Evolutionary conservation across 1,140 invertebrate genomes (phyloP).

Genomic region (Dendrolimus punctatus): DNA sequence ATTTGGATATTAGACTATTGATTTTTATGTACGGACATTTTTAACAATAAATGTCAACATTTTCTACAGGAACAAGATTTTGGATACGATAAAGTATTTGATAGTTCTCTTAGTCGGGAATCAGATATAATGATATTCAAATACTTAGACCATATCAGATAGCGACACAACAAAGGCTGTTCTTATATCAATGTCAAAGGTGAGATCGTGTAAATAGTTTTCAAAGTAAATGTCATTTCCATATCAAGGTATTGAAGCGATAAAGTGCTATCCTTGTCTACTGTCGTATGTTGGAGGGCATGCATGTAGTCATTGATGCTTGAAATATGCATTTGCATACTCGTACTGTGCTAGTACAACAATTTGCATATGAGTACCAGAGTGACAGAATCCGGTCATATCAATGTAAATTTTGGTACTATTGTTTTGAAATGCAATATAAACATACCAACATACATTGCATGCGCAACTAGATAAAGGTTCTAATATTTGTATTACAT

Average conservation of each 20-base stretch:
- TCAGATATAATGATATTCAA: not conserved
- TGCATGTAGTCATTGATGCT: constrained; percentile 9
- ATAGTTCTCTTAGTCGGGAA: no score
- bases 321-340: constrained; percentile 18
- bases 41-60: no score
- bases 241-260: constrained; percentile 13
- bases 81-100: no score
- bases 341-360: constrained; percentile 2
- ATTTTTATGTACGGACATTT: no score
- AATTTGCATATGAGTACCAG: constrained; percentile 16
- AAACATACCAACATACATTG: not conserved
- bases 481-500: no score
- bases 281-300: not conserved
- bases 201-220: constrained; percentile 22
- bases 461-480: not conserved
- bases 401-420: constrained; percentile 10
- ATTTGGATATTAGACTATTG: no score
- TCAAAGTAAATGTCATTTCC: constrained; percentile 8
- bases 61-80: no score
- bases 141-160: constrained; percentile 13
- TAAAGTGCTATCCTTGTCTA: constrained; percentile 6
- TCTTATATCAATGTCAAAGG: constrained; percentile 19
- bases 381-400: constrained; percentile 23
- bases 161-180: constrained; percentile 15
- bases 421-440: constrained; percentile 10